Conservation (phyloP, 64 coral and sea anemone species). For the Exaiptasia diaphana region DNA sequence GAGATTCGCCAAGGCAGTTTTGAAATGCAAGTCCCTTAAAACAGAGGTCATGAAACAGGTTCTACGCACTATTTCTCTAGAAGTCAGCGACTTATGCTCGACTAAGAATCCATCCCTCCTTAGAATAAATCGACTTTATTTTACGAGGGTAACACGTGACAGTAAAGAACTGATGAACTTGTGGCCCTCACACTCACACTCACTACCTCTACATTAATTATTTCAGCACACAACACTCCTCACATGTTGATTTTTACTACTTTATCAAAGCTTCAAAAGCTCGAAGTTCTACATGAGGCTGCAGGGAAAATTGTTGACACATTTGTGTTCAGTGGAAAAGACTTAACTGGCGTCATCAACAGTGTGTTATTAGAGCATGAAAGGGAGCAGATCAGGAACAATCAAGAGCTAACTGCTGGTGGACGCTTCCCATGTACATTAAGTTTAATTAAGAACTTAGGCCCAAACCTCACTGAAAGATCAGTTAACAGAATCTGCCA, state of each 20-base stretch:
- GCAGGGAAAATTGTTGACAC: constrained; percentile 39
- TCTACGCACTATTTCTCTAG: neutral
- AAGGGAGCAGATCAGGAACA: neutral
- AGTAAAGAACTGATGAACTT: too few relatives aligned
- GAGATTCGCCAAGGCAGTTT: constrained; percentile 46
- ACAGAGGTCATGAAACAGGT: constrained; percentile 37
- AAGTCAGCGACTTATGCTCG: constrained; percentile 15
- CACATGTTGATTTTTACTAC: too few relatives aligned
- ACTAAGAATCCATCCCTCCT: constrained; percentile 38
- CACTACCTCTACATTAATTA: too few relatives aligned
- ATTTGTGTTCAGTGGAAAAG: constrained; percentile 18
- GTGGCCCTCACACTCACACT: too few relatives aligned
- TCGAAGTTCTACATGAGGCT: constrained; percentile 22
- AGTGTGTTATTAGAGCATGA: neutral
- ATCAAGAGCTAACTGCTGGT: constrained; percentile 17
- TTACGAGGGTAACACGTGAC: too few relatives aligned
- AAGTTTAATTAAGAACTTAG: constrained; percentile 12
- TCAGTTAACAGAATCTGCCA: constrained; percentile 12
- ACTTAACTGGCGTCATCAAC: neutral
- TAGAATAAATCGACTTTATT: too few relatives aligned
- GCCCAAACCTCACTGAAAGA: constrained; percentile 34
- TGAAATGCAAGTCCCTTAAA: constrained; percentile 34
- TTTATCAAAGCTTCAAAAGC: constrained; percentile 5
- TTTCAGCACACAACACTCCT: too few relatives aligned
- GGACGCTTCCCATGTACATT: constrained; percentile 50